Base-by-base conservation (phyloP, 2,888 invertebrate genomes). In the Zaprionus obscuricornis region DNA sequence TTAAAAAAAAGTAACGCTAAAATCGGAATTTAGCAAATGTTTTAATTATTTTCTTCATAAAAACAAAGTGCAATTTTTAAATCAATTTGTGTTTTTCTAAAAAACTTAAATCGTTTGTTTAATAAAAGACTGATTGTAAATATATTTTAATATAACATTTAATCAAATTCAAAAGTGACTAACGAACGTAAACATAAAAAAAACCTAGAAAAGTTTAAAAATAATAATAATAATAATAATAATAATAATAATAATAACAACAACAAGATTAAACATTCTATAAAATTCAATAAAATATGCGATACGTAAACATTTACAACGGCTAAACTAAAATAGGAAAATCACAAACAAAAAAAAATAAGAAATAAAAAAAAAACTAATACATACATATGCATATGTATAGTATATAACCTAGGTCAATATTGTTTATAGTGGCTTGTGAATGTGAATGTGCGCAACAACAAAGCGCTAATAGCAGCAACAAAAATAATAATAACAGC, bases 381-480 rank as follows among this genome's bases (percentile, higher is more conserved):
- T 56, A 20, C 14, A 18, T 52, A 39, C 26, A 18, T 45, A 20
- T 37, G 2, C 27, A 2, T 13, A 7, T 17, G 24, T 40, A 64
- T 66, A 69, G 39, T 69, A 70, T 71, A 71, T 68, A 88, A 86
- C 88, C 88, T 88, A 89, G 89, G 89, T 87, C 88, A 88, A 88
- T 89, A 87, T 79, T 87, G 87, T 89, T 89, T 86, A 85, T 84
- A 89, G 88, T 89, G 87, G 78, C 87, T 83, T 76, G 77, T 85
- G 68, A 81, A 63, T 79, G 79, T 85, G 71, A 81, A 63, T 79
- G 79, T 85, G 71, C 68, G 68, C 68, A 74, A 64, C 62, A 72
- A 63, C 59, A 74, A 66, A 55, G 24, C 54, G 47, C 47, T 58
- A 63, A 54, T 60, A 57, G 50, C 50, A 43, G 18, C 56, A 45